Percentiles rank a stretch among this genome's conserved stretches.
phyloP scores from a whole-genome alignment of 2,113 vertebrate genomes.

The Phyllostomus hastatus region DNA sequence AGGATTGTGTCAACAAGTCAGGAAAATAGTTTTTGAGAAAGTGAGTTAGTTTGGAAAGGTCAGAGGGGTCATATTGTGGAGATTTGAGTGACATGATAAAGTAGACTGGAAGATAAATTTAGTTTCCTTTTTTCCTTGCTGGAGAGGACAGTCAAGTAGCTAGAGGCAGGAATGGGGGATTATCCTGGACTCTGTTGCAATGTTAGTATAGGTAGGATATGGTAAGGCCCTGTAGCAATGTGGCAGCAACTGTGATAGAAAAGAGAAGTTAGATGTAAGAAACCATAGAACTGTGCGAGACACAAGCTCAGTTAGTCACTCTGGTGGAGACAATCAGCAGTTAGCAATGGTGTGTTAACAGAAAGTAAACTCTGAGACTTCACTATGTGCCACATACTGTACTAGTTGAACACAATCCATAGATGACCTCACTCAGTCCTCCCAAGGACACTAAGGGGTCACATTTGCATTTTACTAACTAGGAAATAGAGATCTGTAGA shows the following conservation, averaged over 20 bases:
- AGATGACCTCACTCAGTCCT: background rate
- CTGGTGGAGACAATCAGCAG: background rate
- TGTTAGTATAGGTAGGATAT: background rate
- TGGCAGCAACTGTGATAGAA: background rate
- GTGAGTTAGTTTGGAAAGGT: background rate
- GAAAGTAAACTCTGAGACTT: background rate
- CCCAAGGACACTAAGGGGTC: background rate
- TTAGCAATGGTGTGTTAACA: background rate
- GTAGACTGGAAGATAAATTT: background rate
- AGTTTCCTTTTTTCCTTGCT: background rate
- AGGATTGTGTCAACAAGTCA: background rate
- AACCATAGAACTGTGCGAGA: background rate
- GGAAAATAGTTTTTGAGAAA: background rate
- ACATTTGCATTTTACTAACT: background rate
- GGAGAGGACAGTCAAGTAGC: background rate
- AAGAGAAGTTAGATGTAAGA: background rate
- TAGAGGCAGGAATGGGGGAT: background rate
- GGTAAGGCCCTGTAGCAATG: background rate
- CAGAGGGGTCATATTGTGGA: background rate
- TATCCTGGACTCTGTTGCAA: background rate
- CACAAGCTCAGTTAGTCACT: too few species aligned
- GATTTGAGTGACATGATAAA: background rate
- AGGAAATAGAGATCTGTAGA: background rate
- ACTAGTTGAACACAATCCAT: background rate
- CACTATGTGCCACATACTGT: too few species aligned